phyloP scores from a whole-genome alignment of 2,888 invertebrate species.

The Labia minor region DNA sequence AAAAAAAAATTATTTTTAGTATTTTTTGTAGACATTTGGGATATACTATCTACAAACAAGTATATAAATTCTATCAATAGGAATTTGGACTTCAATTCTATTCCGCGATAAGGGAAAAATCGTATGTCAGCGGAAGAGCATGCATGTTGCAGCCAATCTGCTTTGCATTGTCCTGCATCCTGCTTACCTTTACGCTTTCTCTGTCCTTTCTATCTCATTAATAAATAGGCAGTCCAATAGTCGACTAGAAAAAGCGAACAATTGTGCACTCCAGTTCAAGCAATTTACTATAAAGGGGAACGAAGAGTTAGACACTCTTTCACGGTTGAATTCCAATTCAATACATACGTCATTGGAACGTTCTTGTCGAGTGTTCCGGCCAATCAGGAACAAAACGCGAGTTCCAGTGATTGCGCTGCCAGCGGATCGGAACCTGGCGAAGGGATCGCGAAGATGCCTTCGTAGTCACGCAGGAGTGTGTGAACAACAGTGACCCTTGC shows the following conservation, averaged over 20 bases:
- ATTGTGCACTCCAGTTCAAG: background rate
- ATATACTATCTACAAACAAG: no score
- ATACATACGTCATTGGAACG: background rate
- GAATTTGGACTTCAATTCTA: no score
- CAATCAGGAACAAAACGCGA: conserved; percentile 2
- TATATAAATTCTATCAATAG: no score
- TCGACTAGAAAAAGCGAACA: background rate
- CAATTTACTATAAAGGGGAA: background rate
- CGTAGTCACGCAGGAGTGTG: conserved; percentile 1
- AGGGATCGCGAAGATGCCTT: no score
- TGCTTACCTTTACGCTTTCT: background rate
- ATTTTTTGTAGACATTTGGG: no score
- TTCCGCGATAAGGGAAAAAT: no score
- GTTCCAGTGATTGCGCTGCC: conserved; percentile 8
- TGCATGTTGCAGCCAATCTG: no score
- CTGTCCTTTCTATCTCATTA: background rate
- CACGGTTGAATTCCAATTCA: background rate
- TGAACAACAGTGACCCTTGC: conserved; percentile 4
- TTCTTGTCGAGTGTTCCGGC: conserved; percentile 1
- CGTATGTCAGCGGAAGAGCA: no score
- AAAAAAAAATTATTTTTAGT: no score
- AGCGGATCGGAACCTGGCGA: background rate
- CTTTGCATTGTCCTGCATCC: background rate
- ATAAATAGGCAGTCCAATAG: background rate
- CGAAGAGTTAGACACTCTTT: conserved; percentile 2